Base-by-base conservation (phyloP, 2,797 vertebrate species). In the Notamacropus eugenii region DNA sequence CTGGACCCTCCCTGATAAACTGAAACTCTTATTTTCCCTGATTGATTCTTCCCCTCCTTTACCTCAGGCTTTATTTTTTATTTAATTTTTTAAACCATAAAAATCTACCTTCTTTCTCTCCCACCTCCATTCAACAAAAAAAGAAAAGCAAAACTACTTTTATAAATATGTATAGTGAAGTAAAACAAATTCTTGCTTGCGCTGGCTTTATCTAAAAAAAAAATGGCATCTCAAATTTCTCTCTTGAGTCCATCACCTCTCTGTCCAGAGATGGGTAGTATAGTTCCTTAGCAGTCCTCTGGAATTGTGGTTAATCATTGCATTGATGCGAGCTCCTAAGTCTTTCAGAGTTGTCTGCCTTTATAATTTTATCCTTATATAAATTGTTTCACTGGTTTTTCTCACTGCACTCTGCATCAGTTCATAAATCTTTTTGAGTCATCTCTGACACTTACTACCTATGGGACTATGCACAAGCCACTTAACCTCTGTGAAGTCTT, bases 371-470 rank as follows among this genome's bases (percentile, higher is more conserved):
- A 40, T 74, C 40, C 16, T 40, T 40, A 14, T 40, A 40, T 74
- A 74, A 74, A 74, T 9, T 74, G 16, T 74, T 40, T 6, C 2
- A 40, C 67, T 74, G 67, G 67, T 40, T 40, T 19, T 67, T 67
- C n/a, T 74, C 19, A 40, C 19, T 74, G 19, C 1, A 74, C 67
- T 74, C 67, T 40, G 67, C 67, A 74, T 74, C 67, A 74, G 19
- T 74, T 74, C 67, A 74, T 67, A 22, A 74, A 74, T 22, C n/a
- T 74, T 40, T 3, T 46, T 31, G 4, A 34, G 57, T 19, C 4
- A 1, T 5, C 5, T 67, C 28, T 0, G 0, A 16, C 58, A 55
- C 40, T 59, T 27, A 24, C 6, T 0, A 6, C 55, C 94, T 90
- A 52, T 14, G 90, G 4, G 2, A 29, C 55, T 52, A 1, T 0